Conservation (phyloP, 2,113 vertebrate species). For the Halcyon senegalensis region DNA sequence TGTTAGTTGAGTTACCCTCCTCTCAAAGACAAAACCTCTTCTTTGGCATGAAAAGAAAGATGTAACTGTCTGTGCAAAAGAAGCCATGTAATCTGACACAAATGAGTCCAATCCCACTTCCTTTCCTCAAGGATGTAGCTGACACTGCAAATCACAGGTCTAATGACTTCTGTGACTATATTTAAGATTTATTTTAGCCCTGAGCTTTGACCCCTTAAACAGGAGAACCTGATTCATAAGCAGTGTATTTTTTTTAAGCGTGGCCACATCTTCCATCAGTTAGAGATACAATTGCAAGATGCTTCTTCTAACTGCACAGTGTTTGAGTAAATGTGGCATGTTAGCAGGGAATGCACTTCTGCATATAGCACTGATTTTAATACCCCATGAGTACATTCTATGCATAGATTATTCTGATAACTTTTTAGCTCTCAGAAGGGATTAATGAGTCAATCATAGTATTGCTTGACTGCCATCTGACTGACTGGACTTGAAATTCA, state of each 20-base stretch:
- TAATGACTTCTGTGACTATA: background rate
- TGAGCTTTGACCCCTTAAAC: background rate
- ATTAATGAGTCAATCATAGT: background rate
- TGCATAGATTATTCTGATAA: background rate
- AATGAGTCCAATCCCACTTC: background rate
- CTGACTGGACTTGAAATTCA: background rate
- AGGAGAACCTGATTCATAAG: background rate
- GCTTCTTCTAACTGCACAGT: background rate
- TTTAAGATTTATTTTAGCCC: background rate
- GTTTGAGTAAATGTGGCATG: background rate
- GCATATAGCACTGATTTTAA: background rate
- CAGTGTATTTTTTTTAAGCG: background rate
- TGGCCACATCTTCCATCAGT: background rate
- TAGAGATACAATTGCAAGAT: background rate
- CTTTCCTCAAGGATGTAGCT: background rate
- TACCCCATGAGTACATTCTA: background rate
- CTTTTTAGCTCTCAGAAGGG: background rate
- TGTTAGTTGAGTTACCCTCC: background rate
- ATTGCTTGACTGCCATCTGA: background rate
- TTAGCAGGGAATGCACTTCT: background rate
- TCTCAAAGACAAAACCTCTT: background rate
- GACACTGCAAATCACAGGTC: background rate
- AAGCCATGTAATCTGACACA: background rate
- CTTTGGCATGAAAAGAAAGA: background rate
- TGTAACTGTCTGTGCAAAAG: background rate